Evolutionary conservation across 2,888 invertebrate species (phyloP).

Genomic region (Rhamnusium bicolor): DNA sequence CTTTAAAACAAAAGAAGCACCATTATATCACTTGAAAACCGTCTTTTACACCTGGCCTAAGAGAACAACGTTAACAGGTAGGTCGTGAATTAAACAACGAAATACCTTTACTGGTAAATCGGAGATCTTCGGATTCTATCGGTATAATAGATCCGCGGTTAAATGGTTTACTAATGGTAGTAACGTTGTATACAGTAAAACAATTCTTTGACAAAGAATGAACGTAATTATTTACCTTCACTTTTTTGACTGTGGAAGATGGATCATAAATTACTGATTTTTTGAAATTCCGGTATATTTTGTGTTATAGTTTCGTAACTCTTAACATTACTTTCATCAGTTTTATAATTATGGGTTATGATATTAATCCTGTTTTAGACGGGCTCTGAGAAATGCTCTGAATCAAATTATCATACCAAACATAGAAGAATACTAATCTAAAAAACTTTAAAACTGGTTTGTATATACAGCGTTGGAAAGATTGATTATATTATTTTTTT

Average conservation of each 20-base stretch:
- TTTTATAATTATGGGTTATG: constrained; percentile 3
- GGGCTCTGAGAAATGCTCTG: constrained; percentile 8
- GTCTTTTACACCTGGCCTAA: constrained; percentile 58
- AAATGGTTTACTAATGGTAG: constrained; percentile 25
- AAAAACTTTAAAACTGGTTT: constrained; percentile 8
- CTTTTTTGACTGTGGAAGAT: neutral
- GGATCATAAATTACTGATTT: neutral
- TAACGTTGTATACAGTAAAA: neutral
- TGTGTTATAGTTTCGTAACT: neutral
- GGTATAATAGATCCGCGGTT: constrained; percentile 35
- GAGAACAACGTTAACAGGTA: constrained; percentile 53
- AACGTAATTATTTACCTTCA: neutral
- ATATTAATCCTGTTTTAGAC: constrained; percentile 23
- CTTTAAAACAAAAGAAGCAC: constrained; percentile 48
- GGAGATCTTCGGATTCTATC: constrained; percentile 49
- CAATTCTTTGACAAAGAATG: neutral
- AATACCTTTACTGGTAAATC: constrained; percentile 46
- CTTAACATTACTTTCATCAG: constrained; percentile 16
- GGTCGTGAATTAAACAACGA: constrained; percentile 47
- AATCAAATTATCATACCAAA: constrained; percentile 15
- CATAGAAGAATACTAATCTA: neutral
- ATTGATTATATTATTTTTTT: neutral
- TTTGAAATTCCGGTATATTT: neutral
- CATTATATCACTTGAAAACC: constrained; percentile 41
- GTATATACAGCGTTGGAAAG: neutral